phyloP scores from a whole-genome alignment of 2,113 vertebrate species.

The Xiphophorus couchianus region DNA sequence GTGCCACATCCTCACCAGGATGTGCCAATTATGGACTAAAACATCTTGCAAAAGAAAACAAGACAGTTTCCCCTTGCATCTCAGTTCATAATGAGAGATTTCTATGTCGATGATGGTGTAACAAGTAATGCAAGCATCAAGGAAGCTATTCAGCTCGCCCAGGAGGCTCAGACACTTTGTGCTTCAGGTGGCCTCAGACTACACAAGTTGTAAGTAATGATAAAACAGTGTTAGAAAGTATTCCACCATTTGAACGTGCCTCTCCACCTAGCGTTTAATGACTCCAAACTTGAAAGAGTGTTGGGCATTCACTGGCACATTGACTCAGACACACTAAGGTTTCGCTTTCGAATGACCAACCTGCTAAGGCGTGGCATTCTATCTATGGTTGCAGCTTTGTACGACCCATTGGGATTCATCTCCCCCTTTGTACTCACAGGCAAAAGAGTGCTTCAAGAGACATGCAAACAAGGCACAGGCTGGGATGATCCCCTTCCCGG shows the following conservation, averaged over 20 bases:
- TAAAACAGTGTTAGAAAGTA: background rate
- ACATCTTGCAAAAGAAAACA: background rate
- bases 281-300: background rate
- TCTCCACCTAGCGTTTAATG: background rate
- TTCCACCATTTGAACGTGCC: constrained; percentile 1
- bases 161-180: constrained; percentile 6
- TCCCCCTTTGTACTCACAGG: background rate
- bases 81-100: constrained; percentile 14
- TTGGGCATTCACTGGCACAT: constrained; percentile 2
- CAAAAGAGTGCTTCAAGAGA: constrained; percentile 5
- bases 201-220: constrained; percentile 7
- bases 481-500: constrained; percentile 2
- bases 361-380: background rate
- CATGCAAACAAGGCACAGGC: background rate
- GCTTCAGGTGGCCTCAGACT: constrained; percentile 11
- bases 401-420: constrained; percentile 2
- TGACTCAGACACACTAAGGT: background rate
- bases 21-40: constrained; percentile 11
- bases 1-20: constrained; percentile 1
- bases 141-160: background rate
- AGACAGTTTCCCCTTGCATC: constrained; percentile 7
- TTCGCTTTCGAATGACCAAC: background rate
- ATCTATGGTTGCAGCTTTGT: constrained; percentile 9
- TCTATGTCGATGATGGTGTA: constrained; percentile 3
- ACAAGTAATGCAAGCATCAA: constrained; percentile 2